Percentiles rank a stretch among this genome's conserved stretches.
Conservation (phyloP, 2,888 invertebrate genomes). For the Gymnocheta viridis region DNA sequence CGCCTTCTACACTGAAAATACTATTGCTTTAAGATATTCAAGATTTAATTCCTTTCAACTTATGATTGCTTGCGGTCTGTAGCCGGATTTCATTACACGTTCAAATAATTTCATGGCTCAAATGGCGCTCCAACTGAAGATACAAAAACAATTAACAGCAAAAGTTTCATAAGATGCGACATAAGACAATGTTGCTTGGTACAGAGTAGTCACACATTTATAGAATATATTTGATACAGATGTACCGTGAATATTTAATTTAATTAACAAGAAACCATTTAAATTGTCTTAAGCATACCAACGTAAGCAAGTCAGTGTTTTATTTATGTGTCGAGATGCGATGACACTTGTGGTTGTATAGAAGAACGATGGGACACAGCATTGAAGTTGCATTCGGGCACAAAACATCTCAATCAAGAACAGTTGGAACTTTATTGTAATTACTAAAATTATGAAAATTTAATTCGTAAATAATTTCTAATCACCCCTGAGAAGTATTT, state of each 20-base stretch:
- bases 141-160: slow-evolving; percentile 52
- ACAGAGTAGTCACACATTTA: neutral
- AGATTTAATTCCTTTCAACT: slow-evolving; percentile 13
- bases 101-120: slow-evolving; percentile 59
- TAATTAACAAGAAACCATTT: slow-evolving; percentile 80
- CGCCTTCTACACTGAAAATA: too few species aligned
- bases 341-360: slow-evolving; percentile 20
- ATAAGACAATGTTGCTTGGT: slow-evolving; percentile 3
- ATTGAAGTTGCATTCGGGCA: neutral
- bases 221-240: slow-evolving; percentile 35
- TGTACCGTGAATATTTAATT: slow-evolving; percentile 79
- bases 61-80: slow-evolving; percentile 21
- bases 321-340: slow-evolving; percentile 49
- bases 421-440: slow-evolving; percentile 78
- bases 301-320: slow-evolving; percentile 45
- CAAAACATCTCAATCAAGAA: slow-evolving; percentile 34
- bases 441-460: slow-evolving; percentile 72
- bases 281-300: slow-evolving; percentile 70
- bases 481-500: neutral
- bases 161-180: slow-evolving; percentile 45
- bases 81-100: slow-evolving; percentile 70
- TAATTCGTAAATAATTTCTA: slow-evolving; percentile 40
- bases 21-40: neutral
- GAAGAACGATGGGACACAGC: neutral
- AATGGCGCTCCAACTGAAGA: slow-evolving; percentile 31